These are phyloP conservation scores for Acanthoscelides obtectus DNA, from an alignment of 2,888 invertebrate genomes.

Conservation along the genomic window DNA sequence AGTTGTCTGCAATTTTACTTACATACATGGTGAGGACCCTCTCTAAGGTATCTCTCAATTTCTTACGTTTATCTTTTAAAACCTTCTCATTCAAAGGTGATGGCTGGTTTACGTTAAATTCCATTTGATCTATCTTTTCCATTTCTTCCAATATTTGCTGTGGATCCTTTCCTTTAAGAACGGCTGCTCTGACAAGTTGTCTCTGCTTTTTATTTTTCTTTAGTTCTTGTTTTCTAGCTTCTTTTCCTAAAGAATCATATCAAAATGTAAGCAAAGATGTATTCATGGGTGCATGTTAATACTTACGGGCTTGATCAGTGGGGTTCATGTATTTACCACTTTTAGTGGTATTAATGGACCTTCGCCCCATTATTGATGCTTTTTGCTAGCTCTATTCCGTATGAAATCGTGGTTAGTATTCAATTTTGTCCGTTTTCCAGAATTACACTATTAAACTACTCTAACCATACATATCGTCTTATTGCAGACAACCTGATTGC, in stretches of 20 bases:
- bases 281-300: not conserved
- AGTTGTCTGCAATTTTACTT: slow-evolving; percentile 49
- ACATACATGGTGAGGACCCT: slow-evolving; percentile 93
- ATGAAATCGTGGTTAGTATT: too few relatives aligned
- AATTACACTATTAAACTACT: too few relatives aligned
- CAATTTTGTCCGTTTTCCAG: too few relatives aligned
- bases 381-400: not conserved
- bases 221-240: slow-evolving; percentile 93
- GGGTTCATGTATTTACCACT: slow-evolving; percentile 99
- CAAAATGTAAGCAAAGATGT: not conserved
- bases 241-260: slow-evolving; percentile 71
- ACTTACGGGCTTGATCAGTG: slow-evolving; percentile 96
- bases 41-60: slow-evolving; percentile 90
- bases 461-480: too few relatives aligned
- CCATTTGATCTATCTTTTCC: slow-evolving; percentile 98
- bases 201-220: slow-evolving; percentile 98
- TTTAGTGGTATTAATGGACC: slow-evolving; percentile 98
- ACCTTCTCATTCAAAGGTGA: slow-evolving; percentile 96
- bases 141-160: slow-evolving; percentile 90
- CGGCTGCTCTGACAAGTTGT: slow-evolving; percentile 92
- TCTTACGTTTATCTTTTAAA: slow-evolving; percentile 91
- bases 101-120: slow-evolving; percentile 91
- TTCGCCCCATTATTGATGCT: slow-evolving; percentile 75
- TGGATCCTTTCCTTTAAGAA: slow-evolving; percentile 97
- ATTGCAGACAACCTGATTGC: too few relatives aligned